Evolutionary conservation across 2,888 invertebrate genomes (phyloP).

Genomic region (Aleiodes testaceus): DNA sequence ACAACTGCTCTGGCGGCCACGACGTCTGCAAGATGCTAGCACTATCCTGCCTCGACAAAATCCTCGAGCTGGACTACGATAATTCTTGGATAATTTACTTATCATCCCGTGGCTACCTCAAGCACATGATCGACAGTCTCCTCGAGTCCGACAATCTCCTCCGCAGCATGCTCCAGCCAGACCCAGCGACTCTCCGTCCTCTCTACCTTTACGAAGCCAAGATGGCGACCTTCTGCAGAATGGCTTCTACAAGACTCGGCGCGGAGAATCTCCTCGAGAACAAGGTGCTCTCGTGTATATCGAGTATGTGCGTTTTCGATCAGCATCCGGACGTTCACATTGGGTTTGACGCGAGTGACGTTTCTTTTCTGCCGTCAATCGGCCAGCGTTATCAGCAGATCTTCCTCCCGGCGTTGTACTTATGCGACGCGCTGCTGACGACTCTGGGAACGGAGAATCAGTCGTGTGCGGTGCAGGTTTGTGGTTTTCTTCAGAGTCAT

Average conservation of each 20-base stretch:
- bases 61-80: conserved; percentile 83
- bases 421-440: conserved; percentile 88
- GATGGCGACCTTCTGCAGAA: conserved; percentile 84
- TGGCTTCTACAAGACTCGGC: conserved; percentile 81
- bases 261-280: conserved; percentile 79
- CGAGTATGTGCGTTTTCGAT: conserved; percentile 81
- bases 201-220: conserved; percentile 92
- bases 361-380: conserved; percentile 77
- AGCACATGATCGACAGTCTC: conserved; percentile 87
- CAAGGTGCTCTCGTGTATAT: conserved; percentile 77
- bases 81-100: conserved; percentile 80
- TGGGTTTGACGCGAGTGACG: conserved; percentile 62
- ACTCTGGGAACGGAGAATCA: conserved; percentile 89
- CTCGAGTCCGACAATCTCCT: conserved; percentile 83
- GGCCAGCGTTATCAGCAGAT: conserved; percentile 87
- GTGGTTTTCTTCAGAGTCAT: conserved; percentile 87
- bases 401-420: conserved; percentile 84
- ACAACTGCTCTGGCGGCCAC: conserved; percentile 91
- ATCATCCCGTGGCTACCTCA: conserved; percentile 81
- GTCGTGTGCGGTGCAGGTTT: conserved; percentile 86
- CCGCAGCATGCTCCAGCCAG: conserved; percentile 78
- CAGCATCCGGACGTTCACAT: conserved; percentile 81
- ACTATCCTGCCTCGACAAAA: conserved; percentile 85
- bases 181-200: conserved; percentile 81
- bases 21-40: conserved; percentile 93